Conservation (phyloP, 2,113 vertebrate species). For the Poeciliopsis prolifica region DNA sequence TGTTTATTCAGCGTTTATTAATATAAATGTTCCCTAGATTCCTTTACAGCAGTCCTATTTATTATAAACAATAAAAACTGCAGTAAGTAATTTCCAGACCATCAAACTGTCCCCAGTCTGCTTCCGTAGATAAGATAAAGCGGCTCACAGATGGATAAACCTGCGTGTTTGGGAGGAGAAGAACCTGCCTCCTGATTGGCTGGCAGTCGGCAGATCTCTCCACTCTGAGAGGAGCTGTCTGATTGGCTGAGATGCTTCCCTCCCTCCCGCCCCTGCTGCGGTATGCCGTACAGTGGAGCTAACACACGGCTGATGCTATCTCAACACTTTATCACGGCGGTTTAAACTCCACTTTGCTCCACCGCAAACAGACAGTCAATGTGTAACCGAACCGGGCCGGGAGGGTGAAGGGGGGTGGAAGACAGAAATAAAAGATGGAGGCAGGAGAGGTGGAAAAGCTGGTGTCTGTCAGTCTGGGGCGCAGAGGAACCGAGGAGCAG, state of each 20-base stretch:
- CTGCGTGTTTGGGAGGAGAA: slow-evolving; percentile 29
- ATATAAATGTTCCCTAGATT: no score
- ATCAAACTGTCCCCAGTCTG: no score
- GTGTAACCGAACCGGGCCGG: slow-evolving; percentile 33
- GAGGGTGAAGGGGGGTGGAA: slow-evolving; percentile 37
- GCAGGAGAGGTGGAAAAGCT: not conserved
- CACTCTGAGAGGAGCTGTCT: slow-evolving; percentile 14
- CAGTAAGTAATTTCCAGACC: no score
- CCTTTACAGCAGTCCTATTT: not conserved
- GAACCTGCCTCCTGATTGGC: slow-evolving; percentile 65
- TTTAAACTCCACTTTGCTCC: slow-evolving; percentile 55
- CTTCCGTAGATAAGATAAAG: not conserved
- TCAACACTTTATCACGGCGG: slow-evolving; percentile 63
- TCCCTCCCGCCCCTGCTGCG: slow-evolving; percentile 43
- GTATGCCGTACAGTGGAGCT: slow-evolving; percentile 57
- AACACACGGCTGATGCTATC: slow-evolving; percentile 60
- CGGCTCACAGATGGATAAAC: not conserved
- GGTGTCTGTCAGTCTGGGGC: no score
- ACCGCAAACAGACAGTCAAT: slow-evolving; percentile 23
- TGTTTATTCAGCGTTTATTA: no score
- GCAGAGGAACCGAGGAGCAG: not conserved
- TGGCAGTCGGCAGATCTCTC: slow-evolving; percentile 59
- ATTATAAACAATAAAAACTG: not conserved
- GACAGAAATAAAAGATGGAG: not conserved
- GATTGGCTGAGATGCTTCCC: slow-evolving; percentile 54